Conservation (phyloP, 2,797 vertebrate genomes). For the Bryconaethiops microstoma region DNA sequence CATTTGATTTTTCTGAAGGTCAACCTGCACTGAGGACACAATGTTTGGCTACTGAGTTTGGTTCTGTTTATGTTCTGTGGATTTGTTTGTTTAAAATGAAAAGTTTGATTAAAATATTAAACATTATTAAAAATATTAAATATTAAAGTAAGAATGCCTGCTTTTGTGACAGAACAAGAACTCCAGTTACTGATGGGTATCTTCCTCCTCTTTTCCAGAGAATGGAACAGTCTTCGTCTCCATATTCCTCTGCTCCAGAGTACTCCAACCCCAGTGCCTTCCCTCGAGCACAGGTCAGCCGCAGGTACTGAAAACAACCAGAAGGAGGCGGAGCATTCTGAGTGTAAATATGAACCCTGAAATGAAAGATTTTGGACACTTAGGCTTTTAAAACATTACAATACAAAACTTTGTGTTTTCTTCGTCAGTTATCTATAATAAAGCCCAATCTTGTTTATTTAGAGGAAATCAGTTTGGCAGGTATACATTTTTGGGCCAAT, state of each 20-base stretch:
- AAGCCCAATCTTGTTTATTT: not conserved
- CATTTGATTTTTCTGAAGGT: no score
- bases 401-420: no score
- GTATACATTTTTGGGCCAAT: no score
- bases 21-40: no score
- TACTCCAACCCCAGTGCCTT: not conserved
- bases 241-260: not conserved
- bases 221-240: not conserved
- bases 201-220: not conserved
- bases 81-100: no score
- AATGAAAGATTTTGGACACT: not conserved
- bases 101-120: no score
- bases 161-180: no score
- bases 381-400: no score
- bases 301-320: not conserved
- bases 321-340: not conserved
- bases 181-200: not conserved
- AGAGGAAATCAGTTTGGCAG: not conserved
- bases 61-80: no score
- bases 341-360: not conserved
- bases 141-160: no score
- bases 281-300: slow-evolving; percentile 17
- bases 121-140: no score
- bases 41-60: no score
- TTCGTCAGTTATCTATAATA: not conserved